A percentile compares a stretch with the other conserved stretches of the same genome.
Evolutionary conservation across 2,113 vertebrate species (phyloP).

Genomic region (Corythaeola cristata): DNA sequence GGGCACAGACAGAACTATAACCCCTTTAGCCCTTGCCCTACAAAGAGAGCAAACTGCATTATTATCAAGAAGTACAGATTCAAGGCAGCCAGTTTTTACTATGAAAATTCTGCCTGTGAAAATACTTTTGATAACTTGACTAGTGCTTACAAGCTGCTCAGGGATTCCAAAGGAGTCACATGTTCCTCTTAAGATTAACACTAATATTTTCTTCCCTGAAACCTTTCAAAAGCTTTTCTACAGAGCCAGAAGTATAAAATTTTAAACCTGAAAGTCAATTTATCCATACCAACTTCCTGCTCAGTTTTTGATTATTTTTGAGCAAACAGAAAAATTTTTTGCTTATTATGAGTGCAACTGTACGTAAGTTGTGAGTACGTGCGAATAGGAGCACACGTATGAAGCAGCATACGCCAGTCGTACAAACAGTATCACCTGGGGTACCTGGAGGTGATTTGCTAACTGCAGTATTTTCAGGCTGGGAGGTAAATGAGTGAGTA

Average conservation of each 20-base stretch:
- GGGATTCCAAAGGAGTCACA: not conserved
- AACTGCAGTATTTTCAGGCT: not conserved
- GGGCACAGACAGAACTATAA: not conserved
- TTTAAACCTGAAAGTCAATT: not conserved
- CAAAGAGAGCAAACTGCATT: not conserved
- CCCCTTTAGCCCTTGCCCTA: not conserved
- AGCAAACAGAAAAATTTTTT: not conserved
- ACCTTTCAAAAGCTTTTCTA: not conserved
- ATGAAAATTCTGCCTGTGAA: not conserved
- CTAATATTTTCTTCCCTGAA: not conserved
- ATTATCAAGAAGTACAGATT: not conserved
- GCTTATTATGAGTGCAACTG: not conserved
- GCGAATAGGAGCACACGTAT: not conserved
- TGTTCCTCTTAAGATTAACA: not conserved
- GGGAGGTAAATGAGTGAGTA: not conserved
- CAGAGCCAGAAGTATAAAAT: not conserved
- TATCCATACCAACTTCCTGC: not conserved
- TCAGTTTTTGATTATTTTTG: not conserved
- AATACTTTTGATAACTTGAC: not conserved
- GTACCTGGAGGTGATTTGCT: not conserved
- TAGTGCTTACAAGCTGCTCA: not conserved
- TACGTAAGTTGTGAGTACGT: accelerated
- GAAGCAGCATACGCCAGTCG: not conserved
- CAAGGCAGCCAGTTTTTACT: not conserved
- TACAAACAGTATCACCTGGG: not conserved